phyloP scores from a whole-genome alignment of 2,113 vertebrate species.

The Eolophus roseicapilla region DNA sequence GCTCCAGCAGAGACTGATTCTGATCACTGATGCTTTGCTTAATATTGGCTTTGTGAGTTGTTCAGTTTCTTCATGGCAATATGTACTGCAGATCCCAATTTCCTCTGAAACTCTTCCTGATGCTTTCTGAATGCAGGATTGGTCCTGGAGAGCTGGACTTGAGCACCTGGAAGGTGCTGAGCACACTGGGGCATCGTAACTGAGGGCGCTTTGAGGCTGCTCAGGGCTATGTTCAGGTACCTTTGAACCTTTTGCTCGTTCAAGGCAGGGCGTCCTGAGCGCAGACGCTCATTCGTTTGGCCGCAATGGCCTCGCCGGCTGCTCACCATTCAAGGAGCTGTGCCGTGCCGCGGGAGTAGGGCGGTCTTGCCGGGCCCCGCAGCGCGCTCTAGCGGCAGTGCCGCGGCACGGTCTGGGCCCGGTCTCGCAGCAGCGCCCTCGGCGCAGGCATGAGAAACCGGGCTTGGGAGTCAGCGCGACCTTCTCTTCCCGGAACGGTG shows the following conservation, averaged over 20 bases:
- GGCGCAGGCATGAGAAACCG: neutral
- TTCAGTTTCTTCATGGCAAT: neutral
- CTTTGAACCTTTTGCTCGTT: neutral
- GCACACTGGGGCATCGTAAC: neutral
- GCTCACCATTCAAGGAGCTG: rapidly evolving
- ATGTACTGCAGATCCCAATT: neutral
- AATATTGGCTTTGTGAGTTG: neutral
- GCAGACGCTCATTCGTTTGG: neutral
- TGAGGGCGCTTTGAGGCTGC: neutral
- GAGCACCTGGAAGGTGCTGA: neutral
- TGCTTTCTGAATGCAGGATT: neutral
- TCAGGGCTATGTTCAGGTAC: neutral
- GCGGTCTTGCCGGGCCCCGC: neutral
- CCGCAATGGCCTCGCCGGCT: neutral
- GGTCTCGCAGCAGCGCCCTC: neutral
- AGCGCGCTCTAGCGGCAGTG: neutral
- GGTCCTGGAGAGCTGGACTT: neutral
- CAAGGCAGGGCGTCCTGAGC: neutral
- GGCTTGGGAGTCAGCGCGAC: neutral
- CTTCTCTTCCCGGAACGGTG: neutral
- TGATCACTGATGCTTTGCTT: neutral
- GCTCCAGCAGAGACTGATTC: neutral
- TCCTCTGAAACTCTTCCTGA: neutral
- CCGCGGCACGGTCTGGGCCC: rapidly evolving
- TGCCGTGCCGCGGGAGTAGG: no score